Base-by-base conservation (phyloP, 1,140 invertebrate species). In the Drosophila tani region DNA sequence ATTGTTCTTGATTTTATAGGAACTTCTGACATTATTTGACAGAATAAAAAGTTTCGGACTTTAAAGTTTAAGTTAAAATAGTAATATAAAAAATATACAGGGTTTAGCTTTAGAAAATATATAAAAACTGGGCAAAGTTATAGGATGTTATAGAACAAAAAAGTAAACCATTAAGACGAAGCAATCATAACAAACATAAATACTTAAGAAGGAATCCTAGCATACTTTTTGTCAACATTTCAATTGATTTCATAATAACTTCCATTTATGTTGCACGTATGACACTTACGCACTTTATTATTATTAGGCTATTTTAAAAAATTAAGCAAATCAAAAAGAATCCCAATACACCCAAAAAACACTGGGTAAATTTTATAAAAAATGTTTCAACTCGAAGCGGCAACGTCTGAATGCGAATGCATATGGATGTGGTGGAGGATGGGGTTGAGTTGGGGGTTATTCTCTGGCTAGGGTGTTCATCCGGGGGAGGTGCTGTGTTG, bases 371-470 rank as follows among this genome's bases (percentile, higher is more conserved):
- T 62, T 78, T 41, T 69, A 62, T 45, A 78, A 70, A 68, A 62
- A 78, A 78, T 81, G 80, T 81, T 87, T 87, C 81, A 83, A 81
- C 83, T 82, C 81, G 66, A 81, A 78, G 60, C 75, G 59, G 71
- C 76, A 75, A 73, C 56, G 62, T 51, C 47, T 40, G 70, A 76
- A 75, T 86, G 76, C 49, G 69, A 63, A 69, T 82, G 51, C 69
- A 79, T 77, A 68, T 82, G 77, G 59, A 73, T 79, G 63, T 84
- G 57, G 49, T 55, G 41, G 68, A 35, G 62, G 24, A 59, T 58
- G 5, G 55, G 9, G 46, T n/a, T 21, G 46, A 19, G n/a, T 15
- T 43, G 27, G 27, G 27, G 27, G 5, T 29, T 29, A 6, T 29
- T 29, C 27, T 6, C 27, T 29, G 55, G n/a, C 2, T 2, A 19